Evolutionary conservation across 2,888 invertebrate species (phyloP), one percentile per base, ranked within the genome.

Genomic region (Thecophora atra): DNA sequence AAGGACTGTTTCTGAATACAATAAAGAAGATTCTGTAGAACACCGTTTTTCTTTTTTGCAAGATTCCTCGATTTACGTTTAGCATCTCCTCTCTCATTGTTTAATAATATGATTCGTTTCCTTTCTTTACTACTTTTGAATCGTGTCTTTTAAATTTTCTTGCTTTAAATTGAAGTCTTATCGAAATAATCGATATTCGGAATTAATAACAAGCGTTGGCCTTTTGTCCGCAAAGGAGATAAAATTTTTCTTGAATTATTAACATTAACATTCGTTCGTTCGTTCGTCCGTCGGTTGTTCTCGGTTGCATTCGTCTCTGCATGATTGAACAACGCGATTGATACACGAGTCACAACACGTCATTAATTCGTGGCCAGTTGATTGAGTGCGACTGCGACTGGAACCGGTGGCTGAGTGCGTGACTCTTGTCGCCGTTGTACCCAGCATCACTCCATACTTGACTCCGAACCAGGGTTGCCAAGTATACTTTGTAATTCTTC

Each of bases 321-420:
- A 60, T 60, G 28, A 30, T n/a, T 47, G 64, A 42, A 47, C 64
- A 42, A 64, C 47, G 47, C n/a, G 47, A 64, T 68, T 58, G 68
- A 68, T 56, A 42, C 68, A 58, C 37, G 60, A 54, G 69, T 69
- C 69, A 62, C 60, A 69, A 69, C 69, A 69, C 51, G 69, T 62
- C 69, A 54, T 69, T 69, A 47, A 47, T 69, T 56, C 42, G 56
- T 44, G 56, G 42, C 44, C 58, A 58, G 54, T 54, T 68, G 68
- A 68, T 68, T 68, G 58, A 68, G 68, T 42, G 66, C 66, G 2
- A 37, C 37, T 37, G 1, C 7, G 2, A 37, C 37, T 37, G 37
- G 37, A 2, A 37, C 37, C 15, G n/a, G n/a, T 54, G 54, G 19
- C 54, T 54, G 54, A 13, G 5, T 56, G 17, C 19, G 24, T 52